Percentiles rank a stretch among this genome's conserved stretches.
These are phyloP conservation scores for Dreissena polymorpha DNA, from an alignment of 1,140 invertebrate species.

Conservation along the genomic window DNA sequence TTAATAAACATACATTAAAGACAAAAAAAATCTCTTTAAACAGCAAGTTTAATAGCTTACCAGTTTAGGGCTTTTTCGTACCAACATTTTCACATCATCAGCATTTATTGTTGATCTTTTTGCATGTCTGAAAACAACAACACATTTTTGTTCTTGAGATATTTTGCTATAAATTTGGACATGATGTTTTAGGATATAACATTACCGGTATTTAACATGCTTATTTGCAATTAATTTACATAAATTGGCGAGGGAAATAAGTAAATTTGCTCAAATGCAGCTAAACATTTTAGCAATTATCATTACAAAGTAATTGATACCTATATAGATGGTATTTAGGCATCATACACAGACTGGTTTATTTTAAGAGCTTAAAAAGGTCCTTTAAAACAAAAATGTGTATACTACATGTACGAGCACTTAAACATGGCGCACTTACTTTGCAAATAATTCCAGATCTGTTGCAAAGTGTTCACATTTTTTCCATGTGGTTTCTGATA, in stretches of 20 bases:
- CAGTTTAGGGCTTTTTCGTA: conserved; percentile 40
- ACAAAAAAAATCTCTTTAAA: too few relatives aligned
- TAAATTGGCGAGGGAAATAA: too few relatives aligned
- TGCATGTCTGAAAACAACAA: conserved; percentile 31
- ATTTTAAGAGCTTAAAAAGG: not conserved
- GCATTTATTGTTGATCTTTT: conserved; percentile 49
- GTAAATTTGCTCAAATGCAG: too few relatives aligned
- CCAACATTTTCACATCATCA: conserved; percentile 48
- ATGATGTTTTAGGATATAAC: too few relatives aligned
- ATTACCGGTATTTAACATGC: too few relatives aligned
- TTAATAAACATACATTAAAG: too few relatives aligned
- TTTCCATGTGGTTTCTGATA: conserved; percentile 63
- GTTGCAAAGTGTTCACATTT: conserved; percentile 55
- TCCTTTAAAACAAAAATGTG: not conserved
- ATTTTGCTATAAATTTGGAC: too few relatives aligned
- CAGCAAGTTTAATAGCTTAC: not conserved
- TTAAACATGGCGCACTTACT: conserved; percentile 51
- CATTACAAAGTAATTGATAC: not conserved
- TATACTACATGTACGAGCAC: not conserved
- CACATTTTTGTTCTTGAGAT: too few relatives aligned
- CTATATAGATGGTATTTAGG: not conserved
- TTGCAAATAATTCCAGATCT: conserved; percentile 71
- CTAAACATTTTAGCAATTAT: too few relatives aligned
- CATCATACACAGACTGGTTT: not conserved
- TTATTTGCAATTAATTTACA: too few relatives aligned